Evolutionary conservation across 2,113 vertebrate genomes (phyloP).

Genomic region (Brachirus orientalis): DNA sequence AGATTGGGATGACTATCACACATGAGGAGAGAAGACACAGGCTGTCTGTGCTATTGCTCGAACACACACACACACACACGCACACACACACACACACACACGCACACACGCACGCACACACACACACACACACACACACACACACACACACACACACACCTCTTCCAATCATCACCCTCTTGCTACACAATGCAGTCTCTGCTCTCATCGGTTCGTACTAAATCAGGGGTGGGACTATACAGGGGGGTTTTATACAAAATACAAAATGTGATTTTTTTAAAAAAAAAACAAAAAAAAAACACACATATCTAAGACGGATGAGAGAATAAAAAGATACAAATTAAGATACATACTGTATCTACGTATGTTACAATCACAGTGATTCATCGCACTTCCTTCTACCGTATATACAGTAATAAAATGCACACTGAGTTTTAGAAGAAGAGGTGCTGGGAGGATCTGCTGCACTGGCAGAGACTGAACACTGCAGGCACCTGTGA

Average conservation of each 20-base stretch:
- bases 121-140: conserved; percentile 47
- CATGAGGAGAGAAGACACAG: conserved; percentile 61
- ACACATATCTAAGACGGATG: not conserved
- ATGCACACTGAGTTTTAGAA: not conserved
- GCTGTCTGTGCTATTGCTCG: conserved; percentile 30
- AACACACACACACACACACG: conserved; percentile 39
- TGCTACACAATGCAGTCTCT: conserved; percentile 67
- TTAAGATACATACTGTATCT: too few relatives aligned
- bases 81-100: conserved; percentile 16
- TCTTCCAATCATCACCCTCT: conserved; percentile 61
- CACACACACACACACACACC: conserved; percentile 14
- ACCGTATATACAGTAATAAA: too few relatives aligned
- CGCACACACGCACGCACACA: conserved; percentile 28
- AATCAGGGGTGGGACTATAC: conserved; percentile 31
- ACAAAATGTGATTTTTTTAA: too few relatives aligned
- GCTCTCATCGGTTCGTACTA: conserved; percentile 61
- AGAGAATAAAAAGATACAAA: not conserved
- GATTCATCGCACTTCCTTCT: not conserved
- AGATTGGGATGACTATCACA: conserved; percentile 83
- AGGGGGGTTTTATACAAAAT: conserved; percentile 23
- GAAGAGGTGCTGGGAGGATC: not conserved
- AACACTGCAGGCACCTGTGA: conserved; percentile 45
- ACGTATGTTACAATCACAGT: too few relatives aligned
- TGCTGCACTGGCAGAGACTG: conserved; percentile 64
- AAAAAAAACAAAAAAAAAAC: not conserved